Base-by-base conservation (phyloP, 2,797 vertebrate species). In the Yasuhikotakia modesta region DNA sequence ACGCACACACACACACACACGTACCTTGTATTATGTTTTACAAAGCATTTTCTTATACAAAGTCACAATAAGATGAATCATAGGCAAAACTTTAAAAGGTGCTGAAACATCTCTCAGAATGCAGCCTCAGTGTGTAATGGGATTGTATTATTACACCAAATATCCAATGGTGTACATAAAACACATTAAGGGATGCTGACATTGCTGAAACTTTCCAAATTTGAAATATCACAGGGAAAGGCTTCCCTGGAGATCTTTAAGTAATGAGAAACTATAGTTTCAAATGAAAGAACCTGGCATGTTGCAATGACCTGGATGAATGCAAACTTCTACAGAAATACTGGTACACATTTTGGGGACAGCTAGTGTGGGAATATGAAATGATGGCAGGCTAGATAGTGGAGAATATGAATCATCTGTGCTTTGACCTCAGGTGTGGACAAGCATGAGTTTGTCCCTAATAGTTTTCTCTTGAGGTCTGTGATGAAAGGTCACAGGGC, bases 31-130 rank as follows among this genome's bases (percentile, higher is more conserved):
- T 64, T n/a, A 30, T 16, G 12, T 43, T 55, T 74, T 65, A 55
- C 13, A 5, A 55, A 43, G 0, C 6, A 27, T 21, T 30, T 43
- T 45, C 53, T 30, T 24, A 24, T 57, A 13, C 21, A 57, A 39
- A 17, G 27, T 52, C 46, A 52, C 32, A 30, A 21, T 57, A 12
- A 45, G 27, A 5, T 30, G 14, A 66, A 50, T 67, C 22, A 45
- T n/a, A 2, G 16, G n/a, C 48, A 39, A 43, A 67, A 24, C 24
- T 24, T 57, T 27, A 67, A 75, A 46, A 66, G 17, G 3, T 35
- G 63, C 63, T 58, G 63, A 76, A 52, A 24, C 22, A 19, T 67
- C 50, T 45, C 17, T 24, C 30, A 55, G 65, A 76, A 67, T 76
- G 35, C 63, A 58, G 35, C 17, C 39, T 57, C 32, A 46, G 63